These are phyloP conservation scores for Drosophila hydei DNA, from an alignment of 1,140 invertebrate species.

Conservation along the genomic window DNA sequence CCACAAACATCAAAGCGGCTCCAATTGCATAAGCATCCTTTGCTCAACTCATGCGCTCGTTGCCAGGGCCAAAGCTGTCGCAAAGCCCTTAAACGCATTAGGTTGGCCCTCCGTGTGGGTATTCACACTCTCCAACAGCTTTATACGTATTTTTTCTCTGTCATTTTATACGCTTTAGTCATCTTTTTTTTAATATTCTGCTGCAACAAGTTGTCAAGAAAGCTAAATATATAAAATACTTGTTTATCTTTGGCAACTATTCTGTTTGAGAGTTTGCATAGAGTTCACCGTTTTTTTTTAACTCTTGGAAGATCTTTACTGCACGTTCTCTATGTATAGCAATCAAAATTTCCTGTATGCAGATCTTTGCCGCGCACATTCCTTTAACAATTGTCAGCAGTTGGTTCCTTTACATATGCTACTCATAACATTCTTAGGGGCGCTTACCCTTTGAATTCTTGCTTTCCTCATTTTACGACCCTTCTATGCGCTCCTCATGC, in stretches of 20 bases:
- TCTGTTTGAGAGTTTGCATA: no score
- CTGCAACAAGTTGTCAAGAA: constrained; percentile 3
- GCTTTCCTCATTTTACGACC: not conserved
- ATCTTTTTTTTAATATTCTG: not conserved
- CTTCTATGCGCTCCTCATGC: constrained; percentile 6
- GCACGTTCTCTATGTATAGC: no score
- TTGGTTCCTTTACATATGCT: no score
- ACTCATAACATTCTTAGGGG: no score
- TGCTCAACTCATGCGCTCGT: constrained; percentile 20
- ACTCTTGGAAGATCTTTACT: no score
- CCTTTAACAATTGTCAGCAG: no score
- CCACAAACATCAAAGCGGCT: constrained; percentile 54
- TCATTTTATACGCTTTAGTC: constrained; percentile 3
- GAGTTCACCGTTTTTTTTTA: no score
- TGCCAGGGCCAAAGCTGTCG: constrained; percentile 58
- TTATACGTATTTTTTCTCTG: not conserved
- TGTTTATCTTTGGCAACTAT: no score
- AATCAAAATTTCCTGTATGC: no score
- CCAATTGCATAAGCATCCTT: constrained; percentile 55
- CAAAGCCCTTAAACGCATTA: constrained; percentile 77
- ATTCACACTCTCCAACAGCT: constrained; percentile 11
- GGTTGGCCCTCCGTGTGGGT: constrained; percentile 12
- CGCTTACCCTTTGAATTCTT: not conserved
- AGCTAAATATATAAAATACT: no score
- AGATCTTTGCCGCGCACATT: no score